These are phyloP conservation scores for Falco novaeseelandiae DNA, from an alignment of 2,797 vertebrate species.

Conservation along the genomic window DNA sequence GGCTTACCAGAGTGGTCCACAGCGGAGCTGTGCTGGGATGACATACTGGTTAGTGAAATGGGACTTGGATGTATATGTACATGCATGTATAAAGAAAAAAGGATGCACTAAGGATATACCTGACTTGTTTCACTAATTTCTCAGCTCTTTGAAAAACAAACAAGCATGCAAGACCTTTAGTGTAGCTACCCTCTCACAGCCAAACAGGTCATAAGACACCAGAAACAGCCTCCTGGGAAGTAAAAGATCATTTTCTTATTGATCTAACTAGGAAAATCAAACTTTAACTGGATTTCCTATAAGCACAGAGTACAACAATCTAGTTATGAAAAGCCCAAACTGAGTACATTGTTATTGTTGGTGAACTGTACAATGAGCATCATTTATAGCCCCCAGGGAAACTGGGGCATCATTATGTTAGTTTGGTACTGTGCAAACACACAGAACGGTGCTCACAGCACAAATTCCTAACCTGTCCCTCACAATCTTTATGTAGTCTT, in stretches of 20 bases:
- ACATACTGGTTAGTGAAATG: background rate
- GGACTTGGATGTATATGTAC: background rate
- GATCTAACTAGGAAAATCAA: conserved; percentile 61
- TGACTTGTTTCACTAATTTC: conserved; percentile 1
- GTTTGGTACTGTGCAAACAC: background rate
- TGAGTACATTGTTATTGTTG: background rate
- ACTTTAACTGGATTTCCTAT: conserved; percentile 49
- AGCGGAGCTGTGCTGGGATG: background rate
- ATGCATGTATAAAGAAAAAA: background rate
- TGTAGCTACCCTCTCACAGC: background rate
- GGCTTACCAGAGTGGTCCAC: background rate
- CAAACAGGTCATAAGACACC: conserved; percentile 7
- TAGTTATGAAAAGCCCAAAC: conserved; percentile 38
- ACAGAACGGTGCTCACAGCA: background rate
- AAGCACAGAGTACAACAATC: conserved; percentile 42
- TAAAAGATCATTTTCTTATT: conserved; percentile 58
- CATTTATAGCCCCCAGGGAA: background rate
- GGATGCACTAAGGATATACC: background rate
- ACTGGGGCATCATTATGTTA: background rate
- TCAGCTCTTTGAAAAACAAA: conserved; percentile 19
- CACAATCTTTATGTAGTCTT: background rate
- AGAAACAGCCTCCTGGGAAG: conserved; percentile 39
- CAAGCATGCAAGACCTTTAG: background rate
- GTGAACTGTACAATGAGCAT: background rate
- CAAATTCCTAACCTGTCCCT: background rate